phyloP scores from a whole-genome alignment of 2,888 invertebrate species.

The Unio pictorum region DNA sequence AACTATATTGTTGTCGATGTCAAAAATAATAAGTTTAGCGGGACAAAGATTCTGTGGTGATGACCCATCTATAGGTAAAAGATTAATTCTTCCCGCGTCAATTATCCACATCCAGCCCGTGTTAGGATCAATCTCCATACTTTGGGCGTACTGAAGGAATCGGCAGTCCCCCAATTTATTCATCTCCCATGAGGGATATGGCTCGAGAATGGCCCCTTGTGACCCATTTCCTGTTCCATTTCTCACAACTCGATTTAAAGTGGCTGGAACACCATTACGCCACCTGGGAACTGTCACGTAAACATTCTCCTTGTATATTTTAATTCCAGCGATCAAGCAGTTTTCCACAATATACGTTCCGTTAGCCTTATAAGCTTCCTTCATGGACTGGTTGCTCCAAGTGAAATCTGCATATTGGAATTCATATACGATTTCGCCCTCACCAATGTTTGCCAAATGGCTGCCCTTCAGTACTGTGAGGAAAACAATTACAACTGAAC shows the following conservation, averaged over 20 bases:
- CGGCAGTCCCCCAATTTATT: constrained; percentile 24
- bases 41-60: constrained; percentile 22
- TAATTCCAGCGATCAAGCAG: constrained; percentile 39
- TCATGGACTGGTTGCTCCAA: constrained; percentile 20
- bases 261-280: constrained; percentile 40
- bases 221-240: constrained; percentile 4
- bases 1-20: constrained; percentile 9
- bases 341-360: constrained; percentile 31
- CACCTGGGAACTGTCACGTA: constrained; percentile 51
- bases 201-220: constrained; percentile 12
- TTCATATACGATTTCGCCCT: constrained; percentile 15
- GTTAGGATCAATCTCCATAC: constrained; percentile 37
- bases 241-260: constrained; percentile 22
- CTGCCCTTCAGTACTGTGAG: no score
- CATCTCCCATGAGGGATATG: constrained; percentile 29
- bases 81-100: constrained; percentile 31
- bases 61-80: constrained; percentile 1
- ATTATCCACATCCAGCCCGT: constrained; percentile 43
- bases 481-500: no score
- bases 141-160: constrained; percentile 34
- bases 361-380: constrained; percentile 11
- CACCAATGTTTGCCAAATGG: no score
- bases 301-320: constrained; percentile 33
- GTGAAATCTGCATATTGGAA: constrained; percentile 36
- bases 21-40: constrained; percentile 27